A percentile compares a stretch with the other conserved stretches of the same genome.
These are phyloP conservation scores for Cherax quadricarinatus DNA, from an alignment of 1,140 invertebrate species.

Conservation along the genomic window DNA sequence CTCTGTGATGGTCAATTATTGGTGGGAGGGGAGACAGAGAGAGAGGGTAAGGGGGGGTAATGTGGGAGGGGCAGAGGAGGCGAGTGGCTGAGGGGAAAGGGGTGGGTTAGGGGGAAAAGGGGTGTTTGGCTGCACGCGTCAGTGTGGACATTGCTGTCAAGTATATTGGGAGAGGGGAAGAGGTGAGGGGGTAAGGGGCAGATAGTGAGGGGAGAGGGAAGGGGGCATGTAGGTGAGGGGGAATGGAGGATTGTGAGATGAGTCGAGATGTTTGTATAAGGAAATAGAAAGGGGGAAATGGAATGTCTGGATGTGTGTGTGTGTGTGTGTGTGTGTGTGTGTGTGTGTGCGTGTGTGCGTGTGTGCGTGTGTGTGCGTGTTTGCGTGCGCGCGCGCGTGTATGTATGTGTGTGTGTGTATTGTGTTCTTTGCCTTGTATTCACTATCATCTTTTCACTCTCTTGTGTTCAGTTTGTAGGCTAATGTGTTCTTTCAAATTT, in stretches of 20 bases:
- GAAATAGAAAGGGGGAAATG: neutral
- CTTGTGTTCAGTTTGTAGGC: too few species aligned
- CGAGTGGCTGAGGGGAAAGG: neutral
- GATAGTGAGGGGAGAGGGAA: neutral
- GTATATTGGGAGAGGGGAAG: neutral
- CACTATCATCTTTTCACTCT: too few species aligned
- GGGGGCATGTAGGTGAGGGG: neutral
- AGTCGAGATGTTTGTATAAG: too few species aligned
- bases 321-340: constrained; percentile 6
- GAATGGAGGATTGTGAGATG: neutral
- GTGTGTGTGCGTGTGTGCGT: neutral
- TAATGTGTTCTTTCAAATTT: too few species aligned
- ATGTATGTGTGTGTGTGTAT: too few species aligned
- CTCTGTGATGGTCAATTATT: constrained; percentile 6
- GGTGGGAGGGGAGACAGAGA: neutral
- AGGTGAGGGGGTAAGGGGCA: neutral
- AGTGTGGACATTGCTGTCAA: constrained; percentile 2
- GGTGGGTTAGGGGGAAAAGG: neutral
- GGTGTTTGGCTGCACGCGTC: neutral
- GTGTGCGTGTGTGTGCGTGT: neutral
- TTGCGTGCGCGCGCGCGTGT: too few species aligned
- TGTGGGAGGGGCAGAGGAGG: neutral
- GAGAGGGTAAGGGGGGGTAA: neutral
- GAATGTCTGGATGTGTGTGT: neutral
- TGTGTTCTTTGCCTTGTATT: too few species aligned